Evolutionary conservation across 2,888 invertebrate species (phyloP).

Genomic region (Hoplodrina ambigua): DNA sequence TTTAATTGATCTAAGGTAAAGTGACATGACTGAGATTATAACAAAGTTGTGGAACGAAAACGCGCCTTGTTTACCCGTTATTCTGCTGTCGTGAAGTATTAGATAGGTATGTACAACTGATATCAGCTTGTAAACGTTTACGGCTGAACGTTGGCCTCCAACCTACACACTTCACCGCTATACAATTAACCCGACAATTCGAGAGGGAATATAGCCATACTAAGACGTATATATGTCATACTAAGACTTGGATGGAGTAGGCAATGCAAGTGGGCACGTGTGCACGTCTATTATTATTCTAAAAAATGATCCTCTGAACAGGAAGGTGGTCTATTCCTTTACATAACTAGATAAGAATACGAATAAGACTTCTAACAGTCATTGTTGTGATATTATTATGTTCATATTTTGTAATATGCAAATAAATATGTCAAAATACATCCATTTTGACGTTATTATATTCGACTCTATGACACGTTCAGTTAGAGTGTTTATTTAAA

Average conservation of each 20-base stretch:
- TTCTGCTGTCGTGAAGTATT: slow-evolving; percentile 42
- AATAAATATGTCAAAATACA: neutral
- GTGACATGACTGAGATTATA: slow-evolving; percentile 44
- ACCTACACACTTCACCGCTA: slow-evolving; percentile 14
- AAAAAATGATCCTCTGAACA: neutral
- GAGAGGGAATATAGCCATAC: neutral
- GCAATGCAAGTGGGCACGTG: neutral
- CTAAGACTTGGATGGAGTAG: neutral
- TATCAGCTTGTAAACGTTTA: slow-evolving; percentile 33
- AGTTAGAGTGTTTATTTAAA: neutral
- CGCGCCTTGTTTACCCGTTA: slow-evolving; percentile 65
- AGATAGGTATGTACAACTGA: slow-evolving; percentile 40
- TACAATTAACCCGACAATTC: neutral
- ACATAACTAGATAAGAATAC: slow-evolving; percentile 38
- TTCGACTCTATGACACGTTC: neutral
- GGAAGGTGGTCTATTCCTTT: slow-evolving; percentile 11
- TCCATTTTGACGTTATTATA: neutral
- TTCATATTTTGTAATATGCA: neutral
- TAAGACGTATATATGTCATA: neutral
- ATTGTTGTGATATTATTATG: slow-evolving; percentile 23
- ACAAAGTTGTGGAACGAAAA: slow-evolving; percentile 67
- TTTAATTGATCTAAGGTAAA: slow-evolving; percentile 47
- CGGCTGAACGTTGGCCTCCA: slow-evolving; percentile 37
- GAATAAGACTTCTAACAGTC: slow-evolving; percentile 26
- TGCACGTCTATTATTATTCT: neutral